Conservation (phyloP, 1,140 invertebrate species). For the Cardiocondyla obscurior region DNA sequence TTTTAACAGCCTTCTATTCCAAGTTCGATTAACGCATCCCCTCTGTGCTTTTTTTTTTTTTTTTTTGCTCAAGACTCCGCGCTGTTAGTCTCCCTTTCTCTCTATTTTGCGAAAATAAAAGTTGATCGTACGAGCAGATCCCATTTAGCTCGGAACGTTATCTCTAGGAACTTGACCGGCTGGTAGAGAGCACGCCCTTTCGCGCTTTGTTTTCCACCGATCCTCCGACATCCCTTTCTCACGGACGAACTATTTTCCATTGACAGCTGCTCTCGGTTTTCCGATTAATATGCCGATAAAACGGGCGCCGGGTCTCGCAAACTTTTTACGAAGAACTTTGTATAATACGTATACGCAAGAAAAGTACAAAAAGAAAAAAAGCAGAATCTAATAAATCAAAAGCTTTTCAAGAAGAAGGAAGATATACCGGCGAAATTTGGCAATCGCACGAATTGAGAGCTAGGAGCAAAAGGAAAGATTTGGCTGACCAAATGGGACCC, state of each 20-base stretch:
- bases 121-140: slow-evolving; percentile 62
- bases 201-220: slow-evolving; percentile 51
- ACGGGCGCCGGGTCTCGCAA: neutral
- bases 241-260: neutral
- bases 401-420: neutral
- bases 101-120: slow-evolving; percentile 56
- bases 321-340: neutral
- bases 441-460: slow-evolving; percentile 20
- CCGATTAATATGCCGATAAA: slow-evolving; percentile 51
- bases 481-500: slow-evolving; percentile 63
- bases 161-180: slow-evolving; percentile 66
- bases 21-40: slow-evolving; percentile 66
- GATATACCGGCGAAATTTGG: slow-evolving; percentile 38
- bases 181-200: slow-evolving; percentile 44
- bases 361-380: neutral
- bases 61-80: slow-evolving; percentile 43
- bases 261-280: slow-evolving; percentile 41
- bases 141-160: slow-evolving; percentile 67
- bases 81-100: neutral
- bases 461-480: slow-evolving; percentile 63
- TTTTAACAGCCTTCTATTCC: slow-evolving; percentile 68
- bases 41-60: no score
- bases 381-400: slow-evolving; percentile 51
- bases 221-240: neutral
- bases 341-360: neutral